phyloP scores from a whole-genome alignment of 2,888 invertebrate species.

The Metallyticus violacea region DNA sequence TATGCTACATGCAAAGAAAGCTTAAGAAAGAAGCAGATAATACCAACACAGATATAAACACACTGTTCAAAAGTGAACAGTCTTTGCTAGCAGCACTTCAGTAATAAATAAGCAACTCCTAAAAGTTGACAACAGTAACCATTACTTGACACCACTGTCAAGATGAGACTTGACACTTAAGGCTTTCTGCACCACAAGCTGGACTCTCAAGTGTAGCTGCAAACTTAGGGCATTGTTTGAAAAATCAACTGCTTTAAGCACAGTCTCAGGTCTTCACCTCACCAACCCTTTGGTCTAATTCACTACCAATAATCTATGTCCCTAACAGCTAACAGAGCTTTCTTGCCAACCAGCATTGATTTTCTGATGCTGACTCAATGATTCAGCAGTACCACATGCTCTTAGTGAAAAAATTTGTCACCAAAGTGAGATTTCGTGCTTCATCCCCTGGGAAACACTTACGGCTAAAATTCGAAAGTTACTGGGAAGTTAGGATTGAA shows the following conservation, averaged over 20 bases:
- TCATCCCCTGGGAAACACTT: not conserved
- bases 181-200: not conserved
- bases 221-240: not conserved
- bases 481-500: too few species aligned
- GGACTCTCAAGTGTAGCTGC: not conserved
- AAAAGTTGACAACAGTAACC: not conserved
- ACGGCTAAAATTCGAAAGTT: too few species aligned
- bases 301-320: not conserved
- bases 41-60: not conserved
- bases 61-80: not conserved
- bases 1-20: not conserved
- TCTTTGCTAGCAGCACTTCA: not conserved
- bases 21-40: not conserved
- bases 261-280: not conserved
- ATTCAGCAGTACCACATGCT: not conserved
- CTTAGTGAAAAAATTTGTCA: not conserved
- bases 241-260: not conserved
- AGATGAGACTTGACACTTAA: not conserved
- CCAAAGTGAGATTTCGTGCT: not conserved
- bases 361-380: conserved; percentile 13
- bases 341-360: conserved; percentile 8
- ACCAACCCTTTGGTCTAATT: not conserved
- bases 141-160: not conserved
- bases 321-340: not conserved
- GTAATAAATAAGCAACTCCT: not conserved